A percentile compares a stretch with the other conserved stretches of the same genome.
phyloP scores from a whole-genome alignment of 2,113 vertebrate genomes.

The Misgurnus mizolepis region DNA sequence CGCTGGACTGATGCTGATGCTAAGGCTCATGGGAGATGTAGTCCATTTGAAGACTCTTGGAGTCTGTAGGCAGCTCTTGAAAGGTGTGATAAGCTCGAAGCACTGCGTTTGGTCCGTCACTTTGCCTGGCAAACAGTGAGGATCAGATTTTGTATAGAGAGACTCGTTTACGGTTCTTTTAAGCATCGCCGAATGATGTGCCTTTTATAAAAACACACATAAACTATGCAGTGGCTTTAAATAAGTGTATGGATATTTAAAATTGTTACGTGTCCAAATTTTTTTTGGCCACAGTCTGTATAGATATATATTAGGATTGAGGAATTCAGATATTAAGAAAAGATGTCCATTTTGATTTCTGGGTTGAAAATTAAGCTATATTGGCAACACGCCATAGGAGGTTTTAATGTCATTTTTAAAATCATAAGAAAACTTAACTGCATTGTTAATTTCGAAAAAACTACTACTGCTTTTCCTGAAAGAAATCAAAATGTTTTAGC shows the following conservation, averaged over 20 bases:
- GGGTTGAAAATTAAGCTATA: too few relatives aligned
- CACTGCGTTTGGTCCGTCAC: conserved; percentile 42
- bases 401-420: too few relatives aligned
- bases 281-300: not conserved
- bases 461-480: too few relatives aligned
- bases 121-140: not conserved
- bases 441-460: too few relatives aligned
- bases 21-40: conserved; percentile 56
- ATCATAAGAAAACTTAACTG: too few relatives aligned
- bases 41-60: not conserved
- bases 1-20: conserved; percentile 58
- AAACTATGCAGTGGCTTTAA: not conserved
- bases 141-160: conserved; percentile 5
- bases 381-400: too few relatives aligned
- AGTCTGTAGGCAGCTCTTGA: conserved; percentile 43
- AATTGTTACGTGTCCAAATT: too few relatives aligned
- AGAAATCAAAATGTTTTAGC: too few relatives aligned
- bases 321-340: too few relatives aligned
- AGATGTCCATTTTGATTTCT: too few relatives aligned
- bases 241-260: not conserved
- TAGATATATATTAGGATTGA: not conserved
- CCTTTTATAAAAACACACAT: conserved; percentile 5
- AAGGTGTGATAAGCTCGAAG: conserved; percentile 32
- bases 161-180: not conserved
- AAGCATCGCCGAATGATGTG: not conserved